Evolutionary conservation across 2,797 vertebrate species (phyloP).

Genomic region (Anolis apletophallus): DNA sequence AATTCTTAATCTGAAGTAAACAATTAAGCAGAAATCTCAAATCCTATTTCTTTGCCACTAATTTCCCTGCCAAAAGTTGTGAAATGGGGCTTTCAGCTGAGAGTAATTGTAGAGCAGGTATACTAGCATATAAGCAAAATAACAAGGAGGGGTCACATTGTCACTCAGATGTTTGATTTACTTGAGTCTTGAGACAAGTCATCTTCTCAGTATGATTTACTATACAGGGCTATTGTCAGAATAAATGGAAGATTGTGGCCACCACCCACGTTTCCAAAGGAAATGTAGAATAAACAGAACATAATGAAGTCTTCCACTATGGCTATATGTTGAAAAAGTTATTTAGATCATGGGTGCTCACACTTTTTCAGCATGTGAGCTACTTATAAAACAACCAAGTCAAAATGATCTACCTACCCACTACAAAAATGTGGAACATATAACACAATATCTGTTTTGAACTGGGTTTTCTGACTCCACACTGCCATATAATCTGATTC

Average conservation of each 20-base stretch:
- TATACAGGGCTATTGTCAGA: not conserved
- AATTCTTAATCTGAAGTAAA: not conserved
- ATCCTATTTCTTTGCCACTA: not conserved
- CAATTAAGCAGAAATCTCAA: not conserved
- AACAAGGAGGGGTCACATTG: not conserved
- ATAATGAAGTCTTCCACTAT: too few relatives aligned
- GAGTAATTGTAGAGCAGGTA: not conserved
- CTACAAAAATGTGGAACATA: too few relatives aligned
- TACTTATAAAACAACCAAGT: too few relatives aligned
- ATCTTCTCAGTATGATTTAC: not conserved
- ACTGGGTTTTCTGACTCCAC: too few relatives aligned
- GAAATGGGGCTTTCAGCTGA: not conserved
- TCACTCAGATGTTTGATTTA: not conserved
- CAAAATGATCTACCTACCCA: too few relatives aligned
- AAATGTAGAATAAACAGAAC: not conserved
- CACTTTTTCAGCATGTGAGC: too few relatives aligned
- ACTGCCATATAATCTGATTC: too few relatives aligned
- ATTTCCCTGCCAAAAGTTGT: not conserved
- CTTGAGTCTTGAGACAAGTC: not conserved
- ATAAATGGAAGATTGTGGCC: not conserved
- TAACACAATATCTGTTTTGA: too few relatives aligned
- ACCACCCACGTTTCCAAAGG: not conserved
- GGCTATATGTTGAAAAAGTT: not conserved
- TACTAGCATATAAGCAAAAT: not conserved
- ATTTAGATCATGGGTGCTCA: too few relatives aligned